Evolutionary conservation across 1,140 invertebrate species (phyloP).

Genomic region (Drosophila kurseongensis): DNA sequence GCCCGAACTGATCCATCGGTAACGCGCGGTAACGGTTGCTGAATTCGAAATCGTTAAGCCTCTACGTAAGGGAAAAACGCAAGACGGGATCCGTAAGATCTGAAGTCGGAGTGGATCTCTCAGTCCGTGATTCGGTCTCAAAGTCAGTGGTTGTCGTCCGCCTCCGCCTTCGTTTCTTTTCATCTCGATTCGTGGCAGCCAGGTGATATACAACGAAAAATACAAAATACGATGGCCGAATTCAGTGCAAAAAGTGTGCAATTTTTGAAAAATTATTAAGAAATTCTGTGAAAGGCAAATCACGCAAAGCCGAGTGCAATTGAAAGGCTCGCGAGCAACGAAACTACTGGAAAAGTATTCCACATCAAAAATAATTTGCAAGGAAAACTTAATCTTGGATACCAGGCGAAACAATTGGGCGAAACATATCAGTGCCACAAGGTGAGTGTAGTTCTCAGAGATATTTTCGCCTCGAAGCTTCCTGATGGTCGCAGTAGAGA

Average conservation of each 20-base stretch:
- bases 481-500: slow-evolving; percentile 1
- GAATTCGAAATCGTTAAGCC: slow-evolving; percentile 28
- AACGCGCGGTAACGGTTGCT: slow-evolving; percentile 20
- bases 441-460: slow-evolving; percentile 14
- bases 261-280: slow-evolving; percentile 24
- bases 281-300: slow-evolving; percentile 32
- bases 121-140: slow-evolving; percentile 70
- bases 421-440: not conserved
- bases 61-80: slow-evolving; percentile 16
- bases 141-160: slow-evolving; percentile 54
- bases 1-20: not conserved
- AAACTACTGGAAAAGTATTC: not conserved
- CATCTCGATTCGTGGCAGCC: slow-evolving; percentile 5
- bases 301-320: slow-evolving; percentile 22
- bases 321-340: slow-evolving; percentile 8
- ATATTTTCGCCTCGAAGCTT: not conserved
- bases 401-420: not conserved
- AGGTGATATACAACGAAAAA: slow-evolving; percentile 7
- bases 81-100: slow-evolving; percentile 13
- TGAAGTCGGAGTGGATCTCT: slow-evolving; percentile 8
- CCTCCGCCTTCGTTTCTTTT: slow-evolving; percentile 3
- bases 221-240: slow-evolving; percentile 28
- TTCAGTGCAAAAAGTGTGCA: slow-evolving; percentile 45
- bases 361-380: not conserved
- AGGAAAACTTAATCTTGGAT: slow-evolving; percentile 20